Evolutionary conservation across 2,888 invertebrate genomes (phyloP).

Genomic region (Julus scanicus): DNA sequence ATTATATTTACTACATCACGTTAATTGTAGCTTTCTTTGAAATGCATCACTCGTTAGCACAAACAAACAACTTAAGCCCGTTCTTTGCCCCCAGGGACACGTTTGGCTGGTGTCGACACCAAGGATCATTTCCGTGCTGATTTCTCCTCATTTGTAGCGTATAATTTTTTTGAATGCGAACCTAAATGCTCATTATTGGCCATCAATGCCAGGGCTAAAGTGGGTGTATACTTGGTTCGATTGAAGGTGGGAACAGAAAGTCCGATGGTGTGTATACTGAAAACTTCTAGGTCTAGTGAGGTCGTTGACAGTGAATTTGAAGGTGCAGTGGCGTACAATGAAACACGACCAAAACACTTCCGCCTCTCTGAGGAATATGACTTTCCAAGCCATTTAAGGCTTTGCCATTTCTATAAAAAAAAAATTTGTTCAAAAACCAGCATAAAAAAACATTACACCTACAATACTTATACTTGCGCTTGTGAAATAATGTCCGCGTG

Average conservation of each 20-base stretch:
- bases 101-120: neutral
- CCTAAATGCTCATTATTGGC: slow-evolving; percentile 33
- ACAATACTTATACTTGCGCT: neutral
- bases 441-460: slow-evolving; percentile 20
- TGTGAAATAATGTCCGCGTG: neutral
- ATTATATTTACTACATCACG: neutral
- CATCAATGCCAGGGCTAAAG: slow-evolving; percentile 24
- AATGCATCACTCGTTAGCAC: too few species aligned
- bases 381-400: slow-evolving; percentile 14
- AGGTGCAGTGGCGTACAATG: slow-evolving; percentile 33
- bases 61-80: too few species aligned
- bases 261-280: slow-evolving; percentile 16
- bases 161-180: neutral
- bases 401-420: slow-evolving; percentile 6
- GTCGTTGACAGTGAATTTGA: slow-evolving; percentile 33
- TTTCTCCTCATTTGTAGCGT: slow-evolving; percentile 1
- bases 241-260: slow-evolving; percentile 6
- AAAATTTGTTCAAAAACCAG: neutral
- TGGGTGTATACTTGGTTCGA: slow-evolving; percentile 20
- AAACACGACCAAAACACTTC: slow-evolving; percentile 27
- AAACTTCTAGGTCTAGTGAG: slow-evolving; percentile 27
- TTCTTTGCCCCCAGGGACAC: slow-evolving; percentile 8
- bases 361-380: slow-evolving; percentile 17
- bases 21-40: neutral
- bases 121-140: slow-evolving; percentile 17